A percentile compares a stretch with the other conserved stretches of the same genome.
Conservation (phyloP, 2,113 vertebrate genomes). For the Numida meleagris region DNA sequence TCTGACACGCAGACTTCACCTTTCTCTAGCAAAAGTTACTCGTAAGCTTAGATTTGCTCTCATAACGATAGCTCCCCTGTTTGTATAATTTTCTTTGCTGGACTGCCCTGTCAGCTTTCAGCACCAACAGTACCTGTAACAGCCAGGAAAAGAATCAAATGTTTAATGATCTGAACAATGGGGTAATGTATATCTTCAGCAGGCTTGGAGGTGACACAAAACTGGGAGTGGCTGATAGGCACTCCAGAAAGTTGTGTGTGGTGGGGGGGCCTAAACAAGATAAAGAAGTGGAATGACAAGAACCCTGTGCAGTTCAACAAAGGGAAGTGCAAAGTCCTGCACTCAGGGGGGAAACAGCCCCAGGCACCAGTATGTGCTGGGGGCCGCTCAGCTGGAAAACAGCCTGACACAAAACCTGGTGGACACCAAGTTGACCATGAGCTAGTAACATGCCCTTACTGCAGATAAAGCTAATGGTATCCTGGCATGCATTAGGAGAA, state of each 20-base stretch:
- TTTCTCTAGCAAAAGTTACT: rapidly evolving
- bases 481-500: too few relatives aligned
- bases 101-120: too few relatives aligned
- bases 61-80: background rate
- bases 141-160: background rate
- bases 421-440: background rate
- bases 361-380: too few relatives aligned
- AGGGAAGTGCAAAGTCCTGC: too few relatives aligned
- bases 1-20: background rate
- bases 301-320: background rate
- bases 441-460: background rate
- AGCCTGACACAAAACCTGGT: background rate
- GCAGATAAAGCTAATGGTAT: background rate
- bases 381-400: background rate
- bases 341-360: too few relatives aligned
- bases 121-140: background rate
- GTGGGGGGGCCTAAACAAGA: too few relatives aligned
- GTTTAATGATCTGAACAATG: background rate
- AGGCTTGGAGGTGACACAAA: background rate
- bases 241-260: background rate
- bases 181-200: background rate
- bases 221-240: background rate
- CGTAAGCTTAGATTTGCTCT: background rate
- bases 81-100: too few relatives aligned
- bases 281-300: background rate